These are phyloP conservation scores for Hycleus phaleratus DNA, from an alignment of 1,140 invertebrate species.

Conservation along the genomic window DNA sequence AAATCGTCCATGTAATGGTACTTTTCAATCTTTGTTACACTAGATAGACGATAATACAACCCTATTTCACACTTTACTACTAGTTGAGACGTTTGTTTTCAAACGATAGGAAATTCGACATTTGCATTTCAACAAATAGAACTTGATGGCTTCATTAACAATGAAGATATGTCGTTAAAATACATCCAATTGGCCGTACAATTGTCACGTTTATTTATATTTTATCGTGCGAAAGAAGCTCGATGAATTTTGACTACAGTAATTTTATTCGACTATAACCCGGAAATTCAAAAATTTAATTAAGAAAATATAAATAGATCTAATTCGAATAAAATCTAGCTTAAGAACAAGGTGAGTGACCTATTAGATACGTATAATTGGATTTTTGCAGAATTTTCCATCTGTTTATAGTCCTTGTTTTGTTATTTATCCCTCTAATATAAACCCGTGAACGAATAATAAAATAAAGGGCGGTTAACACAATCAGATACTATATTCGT, in stretches of 20 bases:
- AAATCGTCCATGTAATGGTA: conserved; percentile 21
- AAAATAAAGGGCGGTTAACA: background rate
- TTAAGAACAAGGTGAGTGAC: no score
- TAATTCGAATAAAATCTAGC: no score
- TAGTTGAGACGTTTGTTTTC: background rate
- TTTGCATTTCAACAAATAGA: background rate
- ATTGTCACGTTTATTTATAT: background rate
- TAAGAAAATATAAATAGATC: no score
- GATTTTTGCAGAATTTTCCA: no score
- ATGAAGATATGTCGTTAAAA: conserved; percentile 1
- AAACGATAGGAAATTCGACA: background rate
- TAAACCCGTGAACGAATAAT: no score
- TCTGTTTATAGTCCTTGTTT: no score
- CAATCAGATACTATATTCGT: conserved; percentile 6
- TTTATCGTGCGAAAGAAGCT: conserved; percentile 3
- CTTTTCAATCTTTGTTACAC: conserved; percentile 16
- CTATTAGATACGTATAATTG: no score
- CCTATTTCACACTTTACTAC: background rate
- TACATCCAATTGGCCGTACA: no score
- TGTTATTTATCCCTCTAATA: no score
- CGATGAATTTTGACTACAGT: background rate
- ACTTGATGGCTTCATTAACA: conserved; percentile 12
- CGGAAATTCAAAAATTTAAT: no score
- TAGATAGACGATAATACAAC: background rate
- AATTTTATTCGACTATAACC: background rate